Conservation (phyloP, 92 coral and sea anemone genomes). For the Anthopleura xanthogrammica region DNA sequence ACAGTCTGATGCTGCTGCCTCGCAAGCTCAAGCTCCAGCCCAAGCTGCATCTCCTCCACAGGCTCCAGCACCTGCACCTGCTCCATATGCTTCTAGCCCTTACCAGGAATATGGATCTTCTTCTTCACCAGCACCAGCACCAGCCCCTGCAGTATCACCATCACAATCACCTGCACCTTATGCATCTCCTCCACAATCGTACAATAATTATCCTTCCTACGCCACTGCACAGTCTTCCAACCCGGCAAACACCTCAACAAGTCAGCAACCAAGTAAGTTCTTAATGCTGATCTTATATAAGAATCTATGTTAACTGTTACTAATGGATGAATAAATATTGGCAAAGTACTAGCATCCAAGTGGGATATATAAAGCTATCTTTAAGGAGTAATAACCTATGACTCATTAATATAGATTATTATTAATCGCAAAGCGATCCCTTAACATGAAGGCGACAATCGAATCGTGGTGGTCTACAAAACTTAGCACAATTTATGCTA, state of each 20-base stretch:
- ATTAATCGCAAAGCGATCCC: too few species aligned
- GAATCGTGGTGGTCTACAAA: too few species aligned
- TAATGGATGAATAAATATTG: background rate
- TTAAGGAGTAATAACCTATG: too few species aligned
- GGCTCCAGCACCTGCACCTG: constrained; percentile 34
- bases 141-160: constrained; percentile 3
- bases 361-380: too few species aligned
- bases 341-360: too few species aligned
- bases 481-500: too few species aligned
- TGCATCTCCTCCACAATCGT: background rate
- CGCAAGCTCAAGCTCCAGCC: constrained; percentile 17
- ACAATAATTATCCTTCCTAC: constrained; percentile 16
- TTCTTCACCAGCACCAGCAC: constrained; percentile 50
- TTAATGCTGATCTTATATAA: background rate
- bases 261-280: constrained; percentile 5
- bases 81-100: constrained; percentile 16
- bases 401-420: too few species aligned
- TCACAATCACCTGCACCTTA: constrained; percentile 39
- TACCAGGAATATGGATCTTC: background rate
- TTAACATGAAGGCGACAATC: too few species aligned
- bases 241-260: constrained; percentile 4
- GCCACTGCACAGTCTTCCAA: background rate
- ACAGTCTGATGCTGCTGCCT: constrained; percentile 21
- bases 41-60: constrained; percentile 44
- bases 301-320: background rate